These are phyloP conservation scores for Protonemura montana DNA, from an alignment of 2,888 invertebrate genomes.

Conservation along the genomic window DNA sequence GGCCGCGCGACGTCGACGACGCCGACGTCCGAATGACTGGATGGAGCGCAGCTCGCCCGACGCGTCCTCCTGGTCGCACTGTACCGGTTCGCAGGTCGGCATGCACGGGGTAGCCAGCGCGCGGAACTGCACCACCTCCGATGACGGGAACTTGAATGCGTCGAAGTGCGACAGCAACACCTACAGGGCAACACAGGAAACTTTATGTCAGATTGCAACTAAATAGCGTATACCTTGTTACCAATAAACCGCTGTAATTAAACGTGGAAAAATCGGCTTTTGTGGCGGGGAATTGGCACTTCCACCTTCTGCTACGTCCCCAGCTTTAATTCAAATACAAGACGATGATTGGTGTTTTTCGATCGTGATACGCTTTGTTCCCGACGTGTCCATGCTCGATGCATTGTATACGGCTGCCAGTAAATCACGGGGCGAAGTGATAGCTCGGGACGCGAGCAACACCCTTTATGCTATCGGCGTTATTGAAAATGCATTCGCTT, in stretches of 20 bases:
- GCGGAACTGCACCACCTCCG: conserved; percentile 93
- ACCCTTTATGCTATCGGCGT: neutral
- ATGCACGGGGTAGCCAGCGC: conserved; percentile 95
- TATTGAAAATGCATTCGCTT: conserved; percentile 7
- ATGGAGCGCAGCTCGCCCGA: conserved; percentile 84
- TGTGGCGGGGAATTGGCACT: neutral
- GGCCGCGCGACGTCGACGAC: conserved; percentile 70
- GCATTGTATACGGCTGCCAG: neutral
- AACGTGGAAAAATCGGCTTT: neutral
- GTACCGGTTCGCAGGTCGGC: conserved; percentile 91
- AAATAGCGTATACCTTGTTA: too few relatives aligned
- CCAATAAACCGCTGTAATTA: neutral
- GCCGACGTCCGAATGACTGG: conserved; percentile 82
- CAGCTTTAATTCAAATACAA: neutral
- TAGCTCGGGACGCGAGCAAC: neutral
- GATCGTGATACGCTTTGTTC: neutral
- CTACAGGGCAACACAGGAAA: conserved; percentile 58
- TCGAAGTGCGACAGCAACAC: conserved; percentile 89
- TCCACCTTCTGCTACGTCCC: neutral
- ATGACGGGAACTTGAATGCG: conserved; percentile 95
- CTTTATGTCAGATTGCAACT: neutral
- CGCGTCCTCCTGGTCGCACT: conserved; percentile 84
- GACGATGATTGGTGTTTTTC: neutral
- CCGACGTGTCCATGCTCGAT: neutral
- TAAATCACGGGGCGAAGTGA: neutral